A percentile compares a stretch with the other conserved stretches of the same genome.
Evolutionary conservation across 2,797 vertebrate species (phyloP).

Genomic region (Molossus molossus): DNA sequence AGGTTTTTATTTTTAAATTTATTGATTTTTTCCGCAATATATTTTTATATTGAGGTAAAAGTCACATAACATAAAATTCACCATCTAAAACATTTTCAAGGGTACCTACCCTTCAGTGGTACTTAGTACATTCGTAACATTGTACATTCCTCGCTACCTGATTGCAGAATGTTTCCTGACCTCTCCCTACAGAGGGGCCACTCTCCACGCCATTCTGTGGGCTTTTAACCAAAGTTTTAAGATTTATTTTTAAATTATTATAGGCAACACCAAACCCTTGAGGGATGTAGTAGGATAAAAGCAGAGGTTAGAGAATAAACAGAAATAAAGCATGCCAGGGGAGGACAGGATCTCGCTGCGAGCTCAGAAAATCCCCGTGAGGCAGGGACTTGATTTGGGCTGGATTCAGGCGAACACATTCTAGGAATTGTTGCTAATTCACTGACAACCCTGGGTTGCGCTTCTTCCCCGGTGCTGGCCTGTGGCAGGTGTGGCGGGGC

Average conservation of each 20-base stretch:
- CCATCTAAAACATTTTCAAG: neutral
- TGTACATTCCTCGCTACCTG: neutral
- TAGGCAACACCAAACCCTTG: neutral
- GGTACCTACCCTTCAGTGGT: neutral
- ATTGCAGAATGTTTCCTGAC: too few species aligned
- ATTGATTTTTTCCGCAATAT: neutral
- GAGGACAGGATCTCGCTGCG: neutral
- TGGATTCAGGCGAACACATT: too few species aligned
- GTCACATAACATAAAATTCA: too few species aligned
- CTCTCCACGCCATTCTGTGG: neutral
- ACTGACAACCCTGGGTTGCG: rapidly evolving
- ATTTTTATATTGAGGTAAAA: neutral
- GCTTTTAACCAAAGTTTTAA: neutral
- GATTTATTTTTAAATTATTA: neutral
- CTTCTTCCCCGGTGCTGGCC: neutral
- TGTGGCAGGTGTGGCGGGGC: neutral
- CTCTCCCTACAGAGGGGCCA: neutral
- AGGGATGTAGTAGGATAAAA: neutral
- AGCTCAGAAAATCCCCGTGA: neutral
- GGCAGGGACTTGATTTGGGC: neutral
- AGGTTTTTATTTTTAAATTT: neutral
- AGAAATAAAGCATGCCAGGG: neutral
- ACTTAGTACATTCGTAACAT: neutral
- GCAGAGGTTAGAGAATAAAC: neutral
- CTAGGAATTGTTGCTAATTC: neutral